Conservation (phyloP, 2,797 vertebrate genomes). For the Thripadectes ignobilis region DNA sequence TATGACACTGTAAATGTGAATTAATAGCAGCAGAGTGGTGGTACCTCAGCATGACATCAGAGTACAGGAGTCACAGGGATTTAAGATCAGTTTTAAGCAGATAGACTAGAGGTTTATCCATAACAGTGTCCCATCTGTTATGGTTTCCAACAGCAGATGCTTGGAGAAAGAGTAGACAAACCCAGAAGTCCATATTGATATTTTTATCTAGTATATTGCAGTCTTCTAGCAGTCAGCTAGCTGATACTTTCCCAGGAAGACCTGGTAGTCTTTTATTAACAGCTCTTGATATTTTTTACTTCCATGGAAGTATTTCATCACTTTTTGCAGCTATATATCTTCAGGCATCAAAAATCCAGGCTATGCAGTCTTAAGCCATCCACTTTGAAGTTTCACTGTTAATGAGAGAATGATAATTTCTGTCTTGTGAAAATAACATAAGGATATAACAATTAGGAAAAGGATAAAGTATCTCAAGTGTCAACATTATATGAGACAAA, state of each 20-base stretch:
- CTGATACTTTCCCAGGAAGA: not conserved
- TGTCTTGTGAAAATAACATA: not conserved
- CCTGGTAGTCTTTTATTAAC: not conserved
- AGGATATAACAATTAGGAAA: not conserved
- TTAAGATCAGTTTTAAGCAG: not conserved
- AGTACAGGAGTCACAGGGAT: not conserved
- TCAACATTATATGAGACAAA: not conserved
- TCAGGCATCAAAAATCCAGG: not conserved
- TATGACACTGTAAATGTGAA: conserved; percentile 13
- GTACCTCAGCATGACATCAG: not conserved
- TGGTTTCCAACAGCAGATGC: not conserved
- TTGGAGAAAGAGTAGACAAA: not conserved
- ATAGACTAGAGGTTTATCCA: not conserved
- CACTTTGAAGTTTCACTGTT: not conserved
- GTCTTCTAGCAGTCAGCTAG: not conserved
- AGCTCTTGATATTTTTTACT: not conserved
- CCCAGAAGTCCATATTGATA: not conserved
- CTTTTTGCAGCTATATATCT: not conserved
- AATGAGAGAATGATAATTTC: not conserved
- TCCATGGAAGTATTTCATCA: not conserved
- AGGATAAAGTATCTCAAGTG: not conserved
- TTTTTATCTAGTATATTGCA: not conserved
- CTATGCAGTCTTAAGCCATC: not conserved
- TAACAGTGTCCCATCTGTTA: not conserved
- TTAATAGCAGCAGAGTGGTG: not conserved